Evolutionary conservation across 2,888 invertebrate genomes (phyloP).

Genomic region (Trichopria drosophilae): DNA sequence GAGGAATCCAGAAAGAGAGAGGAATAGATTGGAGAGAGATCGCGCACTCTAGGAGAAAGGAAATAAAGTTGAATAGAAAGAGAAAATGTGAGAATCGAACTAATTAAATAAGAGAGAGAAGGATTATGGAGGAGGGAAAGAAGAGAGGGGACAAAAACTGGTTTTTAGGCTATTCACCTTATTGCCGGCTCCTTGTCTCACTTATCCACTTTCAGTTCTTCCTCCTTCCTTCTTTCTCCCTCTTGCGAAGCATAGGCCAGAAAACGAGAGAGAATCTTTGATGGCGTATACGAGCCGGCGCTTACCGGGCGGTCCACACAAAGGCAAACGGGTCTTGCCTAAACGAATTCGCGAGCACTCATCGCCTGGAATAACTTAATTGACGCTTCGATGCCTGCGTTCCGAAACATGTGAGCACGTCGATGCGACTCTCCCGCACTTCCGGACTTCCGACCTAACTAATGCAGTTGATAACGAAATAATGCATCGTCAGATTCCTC

Average conservation of each 20-base stretch:
- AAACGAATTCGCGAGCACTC: slow-evolving; percentile 7
- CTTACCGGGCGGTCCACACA: slow-evolving; percentile 34
- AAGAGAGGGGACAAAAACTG: slow-evolving; percentile 21
- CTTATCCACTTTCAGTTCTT: not conserved
- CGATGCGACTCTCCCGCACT: too few relatives aligned
- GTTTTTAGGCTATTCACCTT: slow-evolving; percentile 10
- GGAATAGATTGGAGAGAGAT: too few relatives aligned
- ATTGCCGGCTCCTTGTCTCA: not conserved
- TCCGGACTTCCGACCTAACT: too few relatives aligned
- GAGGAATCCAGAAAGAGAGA: slow-evolving; percentile 9
- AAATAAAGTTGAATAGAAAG: too few relatives aligned
- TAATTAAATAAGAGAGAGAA: slow-evolving; percentile 10
- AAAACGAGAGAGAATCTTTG: slow-evolving; percentile 33
- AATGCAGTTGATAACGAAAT: too few relatives aligned
- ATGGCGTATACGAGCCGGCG: slow-evolving; percentile 30
- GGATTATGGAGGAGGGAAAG: slow-evolving; percentile 12
- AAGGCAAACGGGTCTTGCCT: slow-evolving; percentile 12
- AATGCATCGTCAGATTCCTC: too few relatives aligned
- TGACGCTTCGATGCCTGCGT: too few relatives aligned
- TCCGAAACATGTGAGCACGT: too few relatives aligned
- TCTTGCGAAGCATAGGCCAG: slow-evolving; percentile 22
- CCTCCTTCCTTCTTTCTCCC: not conserved
- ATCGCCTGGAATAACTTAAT: slow-evolving; percentile 22
- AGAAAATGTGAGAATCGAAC: too few relatives aligned
- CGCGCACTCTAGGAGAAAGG: too few relatives aligned